These are phyloP conservation scores for Pristiophorus japonicus DNA, from an alignment of 2,113 vertebrate species.

Conservation along the genomic window DNA sequence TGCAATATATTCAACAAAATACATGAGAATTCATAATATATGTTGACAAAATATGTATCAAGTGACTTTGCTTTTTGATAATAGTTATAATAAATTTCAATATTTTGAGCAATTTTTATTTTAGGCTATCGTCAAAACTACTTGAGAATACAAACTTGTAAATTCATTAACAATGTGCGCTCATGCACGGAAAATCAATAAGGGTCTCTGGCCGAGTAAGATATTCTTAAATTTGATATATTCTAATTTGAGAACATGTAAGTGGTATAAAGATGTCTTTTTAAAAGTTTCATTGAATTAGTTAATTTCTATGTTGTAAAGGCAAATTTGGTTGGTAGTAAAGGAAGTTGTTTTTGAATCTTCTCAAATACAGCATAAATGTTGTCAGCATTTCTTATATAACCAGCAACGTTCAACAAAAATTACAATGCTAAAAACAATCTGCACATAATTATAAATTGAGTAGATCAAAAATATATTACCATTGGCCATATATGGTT, in stretches of 20 bases:
- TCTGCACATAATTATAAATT: neutral
- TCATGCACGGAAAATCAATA: neutral
- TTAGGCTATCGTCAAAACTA: neutral
- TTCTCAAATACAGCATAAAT: neutral
- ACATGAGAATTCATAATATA: neutral
- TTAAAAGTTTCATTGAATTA: too few relatives aligned
- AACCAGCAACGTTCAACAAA: neutral
- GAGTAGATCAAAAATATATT: neutral
- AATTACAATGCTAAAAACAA: neutral
- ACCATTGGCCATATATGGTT: neutral
- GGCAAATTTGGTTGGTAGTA: neutral
- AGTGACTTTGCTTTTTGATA: neutral
- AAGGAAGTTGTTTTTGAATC: neutral
- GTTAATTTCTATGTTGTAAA: neutral
- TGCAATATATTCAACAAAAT: neutral
- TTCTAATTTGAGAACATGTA: neutral
- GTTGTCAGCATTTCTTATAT: neutral
- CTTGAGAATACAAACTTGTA: neutral
- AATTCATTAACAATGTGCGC: neutral
- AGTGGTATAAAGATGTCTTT: neutral
- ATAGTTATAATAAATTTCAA: neutral
- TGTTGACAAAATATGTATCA: neutral
- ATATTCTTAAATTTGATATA: too few relatives aligned
- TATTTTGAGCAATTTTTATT: neutral
- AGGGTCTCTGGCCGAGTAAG: too few relatives aligned